phyloP scores from a whole-genome alignment of 2,888 invertebrate species.

The Polymixis flavicincta region DNA sequence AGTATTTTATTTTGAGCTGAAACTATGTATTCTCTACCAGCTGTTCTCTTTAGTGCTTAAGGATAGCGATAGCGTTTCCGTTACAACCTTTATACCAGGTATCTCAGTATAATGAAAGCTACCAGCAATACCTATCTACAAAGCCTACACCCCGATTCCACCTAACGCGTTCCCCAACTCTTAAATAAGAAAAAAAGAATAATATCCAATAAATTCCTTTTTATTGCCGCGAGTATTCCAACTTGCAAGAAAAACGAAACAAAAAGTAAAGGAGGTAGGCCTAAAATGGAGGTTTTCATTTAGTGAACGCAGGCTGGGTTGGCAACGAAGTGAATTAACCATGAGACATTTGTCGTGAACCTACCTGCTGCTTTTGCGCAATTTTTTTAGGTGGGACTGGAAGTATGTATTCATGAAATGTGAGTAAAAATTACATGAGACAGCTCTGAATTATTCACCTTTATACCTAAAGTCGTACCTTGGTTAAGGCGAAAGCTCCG shows the following conservation, averaged over 20 bases:
- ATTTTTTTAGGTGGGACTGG: slow-evolving; percentile 3
- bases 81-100: too few relatives aligned
- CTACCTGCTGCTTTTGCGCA: slow-evolving; percentile 14
- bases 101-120: not conserved
- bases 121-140: not conserved
- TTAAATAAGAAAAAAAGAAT: slow-evolving; percentile 32
- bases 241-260: slow-evolving; percentile 53
- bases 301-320: slow-evolving; percentile 37
- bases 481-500: not conserved
- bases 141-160: slow-evolving; percentile 1
- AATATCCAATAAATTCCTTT: slow-evolving; percentile 60
- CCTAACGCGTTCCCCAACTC: not conserved
- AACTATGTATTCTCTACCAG: too few relatives aligned
- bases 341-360: slow-evolving; percentile 58
- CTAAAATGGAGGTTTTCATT: slow-evolving; percentile 55
- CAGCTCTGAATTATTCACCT: not conserved
- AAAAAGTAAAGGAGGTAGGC: slow-evolving; percentile 39
- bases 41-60: too few relatives aligned
- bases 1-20: too few relatives aligned
- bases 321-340: slow-evolving; percentile 60
- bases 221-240: slow-evolving; percentile 50
- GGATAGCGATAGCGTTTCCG: too few relatives aligned
- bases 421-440: not conserved
- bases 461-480: not conserved
- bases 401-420: slow-evolving; percentile 2